Evolutionary conservation across 2,888 invertebrate genomes (phyloP), one percentile per base, ranked within the genome.

Genomic region (Phrixothrix hirtus): DNA sequence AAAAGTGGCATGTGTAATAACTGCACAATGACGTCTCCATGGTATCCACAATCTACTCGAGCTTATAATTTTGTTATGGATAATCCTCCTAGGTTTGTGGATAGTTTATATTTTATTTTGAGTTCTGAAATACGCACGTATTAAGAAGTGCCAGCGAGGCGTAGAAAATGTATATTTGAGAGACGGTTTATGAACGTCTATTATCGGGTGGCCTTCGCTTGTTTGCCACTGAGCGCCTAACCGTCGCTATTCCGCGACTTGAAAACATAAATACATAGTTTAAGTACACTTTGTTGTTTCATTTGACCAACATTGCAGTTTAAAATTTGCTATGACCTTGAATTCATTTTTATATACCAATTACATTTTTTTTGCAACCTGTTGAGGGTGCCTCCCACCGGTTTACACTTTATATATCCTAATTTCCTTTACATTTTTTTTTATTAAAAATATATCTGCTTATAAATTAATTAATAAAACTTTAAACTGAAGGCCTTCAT

Each of bases 31-130:
- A 52, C 61, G 51, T 49, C 60, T 21, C 58, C 58, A 26, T 67
- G 64, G 64, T 63, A 64, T 45, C 59, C 63, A 14, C 48, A 57
- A 31, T 57, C 65, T 36, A 57, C 65, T 25, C 59, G 68, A 29
- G 55, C 65, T 31, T 67, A 64, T 48, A 66, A 68, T 52, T 69
- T 69, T 61, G 60, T 69, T 39, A 63, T 69, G 66, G 71, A 71
- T 30, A 62, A 67, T 35, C 65, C 70, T 38, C 67, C 72, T 64
- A 74, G 74, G 74, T 74, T 67, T 69, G 73, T 69, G 47, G 10
- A 14, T 29, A 21, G 10, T 41, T 38, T 39, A 3, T n/a, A 12
- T 30, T 30, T 30, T 30, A 4, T 11, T 10, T 10, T 17, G 10
- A 29, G 30, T 9, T 15, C 1, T n/a, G 13, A 5, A 21, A 7